phyloP scores from a whole-genome alignment of 2,797 vertebrate genomes.

The Lemur catta region DNA sequence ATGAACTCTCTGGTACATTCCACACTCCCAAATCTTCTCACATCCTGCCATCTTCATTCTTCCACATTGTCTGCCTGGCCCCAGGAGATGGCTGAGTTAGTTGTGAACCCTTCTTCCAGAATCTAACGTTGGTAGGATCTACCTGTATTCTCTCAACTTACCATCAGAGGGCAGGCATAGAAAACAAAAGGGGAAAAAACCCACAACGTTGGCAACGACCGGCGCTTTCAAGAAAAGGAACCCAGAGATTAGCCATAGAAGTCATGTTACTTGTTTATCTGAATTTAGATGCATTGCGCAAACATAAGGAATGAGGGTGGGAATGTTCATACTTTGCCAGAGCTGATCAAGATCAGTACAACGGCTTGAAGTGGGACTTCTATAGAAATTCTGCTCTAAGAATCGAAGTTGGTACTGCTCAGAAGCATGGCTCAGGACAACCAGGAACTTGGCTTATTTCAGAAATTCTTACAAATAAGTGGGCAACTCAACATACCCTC shows the following conservation, averaged over 20 bases:
- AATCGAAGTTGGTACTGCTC: background rate
- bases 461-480: background rate
- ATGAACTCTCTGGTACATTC: background rate
- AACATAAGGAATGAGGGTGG: background rate
- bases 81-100: background rate
- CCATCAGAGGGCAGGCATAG: slow-evolving; percentile 61
- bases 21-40: background rate
- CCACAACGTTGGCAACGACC: background rate
- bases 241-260: background rate
- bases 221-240: background rate
- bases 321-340: background rate
- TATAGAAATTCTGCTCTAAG: background rate
- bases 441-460: background rate
- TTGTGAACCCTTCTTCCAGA: background rate
- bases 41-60: background rate
- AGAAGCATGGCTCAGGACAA: background rate
- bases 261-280: background rate
- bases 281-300: background rate
- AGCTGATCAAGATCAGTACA: background rate
- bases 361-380: background rate
- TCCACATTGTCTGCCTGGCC: background rate
- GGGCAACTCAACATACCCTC: background rate
- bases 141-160: background rate
- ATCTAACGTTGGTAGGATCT: background rate
- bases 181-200: slow-evolving; percentile 38